These are phyloP conservation scores for Eupithecia pulchellata DNA, from an alignment of 2,888 invertebrate genomes.

Conservation along the genomic window DNA sequence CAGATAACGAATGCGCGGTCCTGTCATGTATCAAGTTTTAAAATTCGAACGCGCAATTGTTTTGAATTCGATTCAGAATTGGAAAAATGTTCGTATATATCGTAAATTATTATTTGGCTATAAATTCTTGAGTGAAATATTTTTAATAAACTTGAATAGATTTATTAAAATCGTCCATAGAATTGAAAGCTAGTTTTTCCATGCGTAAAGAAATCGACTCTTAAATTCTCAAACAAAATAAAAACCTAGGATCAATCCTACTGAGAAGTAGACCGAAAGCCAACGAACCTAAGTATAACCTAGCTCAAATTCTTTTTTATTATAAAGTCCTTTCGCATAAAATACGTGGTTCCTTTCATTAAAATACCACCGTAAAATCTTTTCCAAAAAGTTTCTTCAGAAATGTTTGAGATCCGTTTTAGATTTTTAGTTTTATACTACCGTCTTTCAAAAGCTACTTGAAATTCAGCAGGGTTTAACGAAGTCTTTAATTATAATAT, in stretches of 20 bases:
- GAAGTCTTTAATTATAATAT: conserved; percentile 77
- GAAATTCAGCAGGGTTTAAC: conserved; percentile 71
- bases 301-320: conserved; percentile 2
- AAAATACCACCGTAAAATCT: conserved; percentile 44
- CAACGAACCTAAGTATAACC: neutral
- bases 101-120: conserved; percentile 10
- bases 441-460: conserved; percentile 67
- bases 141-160: neutral
- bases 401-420: conserved; percentile 61
- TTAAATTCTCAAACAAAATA: neutral
- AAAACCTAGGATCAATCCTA: neutral
- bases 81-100: conserved; percentile 45
- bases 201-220: neutral
- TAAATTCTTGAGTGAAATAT: conserved; percentile 9
- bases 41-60: conserved; percentile 56
- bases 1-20: conserved; percentile 71
- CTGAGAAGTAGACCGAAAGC: neutral
- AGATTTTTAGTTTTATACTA: conserved; percentile 66
- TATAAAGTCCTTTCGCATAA: neutral
- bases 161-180: neutral
- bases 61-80: conserved; percentile 46
- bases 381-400: conserved; percentile 51
- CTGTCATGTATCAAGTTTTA: conserved; percentile 71
- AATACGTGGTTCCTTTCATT: conserved; percentile 15
- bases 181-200: neutral